Percentiles rank a stretch among this genome's conserved stretches.
These are phyloP conservation scores for silkworm (Bombyx mori) DNA, from an alignment of 1,140 invertebrate genomes.

Conservation along the genomic window ASM3026992v2 NC_085131.1:11802001-11802500, in stretches of 20 bases:
- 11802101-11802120: conserved; percentile 63
- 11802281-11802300: conserved; percentile 27
- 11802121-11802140: conserved; percentile 45
- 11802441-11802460: conserved; percentile 69
- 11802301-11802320: conserved; percentile 40
- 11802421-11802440: conserved; percentile 70
- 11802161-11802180: conserved; percentile 61
- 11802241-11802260: conserved; percentile 41
- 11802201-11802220: conserved; percentile 16
- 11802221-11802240: conserved; percentile 18
- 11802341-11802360: conserved; percentile 65
- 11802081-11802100: conserved; percentile 37
- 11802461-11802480: conserved; percentile 53
- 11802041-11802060: conserved; percentile 50
- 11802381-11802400: conserved; percentile 69
- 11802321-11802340: conserved; percentile 62
- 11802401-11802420: conserved; percentile 68
- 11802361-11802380: conserved; percentile 35
- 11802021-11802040: conserved; percentile 25
- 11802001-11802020: conserved; percentile 14
- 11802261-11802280: conserved; percentile 28
- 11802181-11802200: conserved; percentile 41
- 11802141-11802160: conserved; percentile 68
- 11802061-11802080: conserved; percentile 51
- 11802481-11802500: conserved; percentile 35